Evolutionary conservation across 2,888 invertebrate species (phyloP).

Genomic region (Ellobium chinense): DNA sequence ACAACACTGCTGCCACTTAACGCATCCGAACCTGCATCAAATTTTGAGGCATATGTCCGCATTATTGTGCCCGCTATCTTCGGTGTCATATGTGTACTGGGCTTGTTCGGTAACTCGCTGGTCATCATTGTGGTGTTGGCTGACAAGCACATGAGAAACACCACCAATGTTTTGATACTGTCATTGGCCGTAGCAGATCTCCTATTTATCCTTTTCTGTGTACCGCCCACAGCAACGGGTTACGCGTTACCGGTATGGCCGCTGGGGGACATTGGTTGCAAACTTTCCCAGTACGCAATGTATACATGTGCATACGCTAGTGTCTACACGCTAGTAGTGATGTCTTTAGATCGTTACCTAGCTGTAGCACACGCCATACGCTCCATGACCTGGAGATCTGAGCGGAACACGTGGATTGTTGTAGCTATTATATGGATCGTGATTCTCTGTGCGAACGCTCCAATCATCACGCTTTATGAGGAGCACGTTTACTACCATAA

Average conservation of each 20-base stretch:
- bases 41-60: conserved; percentile 60
- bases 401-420: conserved; percentile 88
- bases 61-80: conserved; percentile 84
- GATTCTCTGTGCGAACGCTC: conserved; percentile 81
- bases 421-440: conserved; percentile 90
- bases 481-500: conserved; percentile 57
- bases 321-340: conserved; percentile 94
- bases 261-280: conserved; percentile 93
- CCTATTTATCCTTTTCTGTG: conserved; percentile 94
- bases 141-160: conserved; percentile 94
- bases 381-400: conserved; percentile 91
- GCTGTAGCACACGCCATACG: conserved; percentile 96
- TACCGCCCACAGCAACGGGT: conserved; percentile 95
- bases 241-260: conserved; percentile 93
- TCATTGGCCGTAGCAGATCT: conserved; percentile 94
- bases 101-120: conserved; percentile 92
- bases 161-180: conserved; percentile 94
- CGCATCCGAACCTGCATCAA: neutral
- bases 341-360: conserved; percentile 93
- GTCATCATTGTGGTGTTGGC: conserved; percentile 93
- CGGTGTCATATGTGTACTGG: conserved; percentile 90
- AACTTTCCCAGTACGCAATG: conserved; percentile 93
- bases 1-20: neutral
- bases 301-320: conserved; percentile 95
- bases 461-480: conserved; percentile 70